Percentiles rank a stretch among this genome's conserved stretches.
Conservation (phyloP, 2,888 invertebrate species). For the Tetropium fuscum region DNA sequence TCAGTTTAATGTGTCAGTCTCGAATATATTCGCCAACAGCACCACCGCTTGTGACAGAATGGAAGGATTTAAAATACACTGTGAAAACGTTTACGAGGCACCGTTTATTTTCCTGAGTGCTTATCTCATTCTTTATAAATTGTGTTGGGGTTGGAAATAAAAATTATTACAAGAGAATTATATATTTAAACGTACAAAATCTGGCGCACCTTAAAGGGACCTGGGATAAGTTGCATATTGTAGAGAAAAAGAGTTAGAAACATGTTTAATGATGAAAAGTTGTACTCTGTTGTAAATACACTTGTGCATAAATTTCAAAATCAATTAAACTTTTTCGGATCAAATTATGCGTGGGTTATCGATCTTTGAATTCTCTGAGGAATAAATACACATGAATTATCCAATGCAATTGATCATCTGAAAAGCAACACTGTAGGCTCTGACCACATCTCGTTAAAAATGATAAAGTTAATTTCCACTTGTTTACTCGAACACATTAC, state of each 20-base stretch:
- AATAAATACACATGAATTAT: no score
- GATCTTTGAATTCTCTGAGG: no score
- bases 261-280: not conserved
- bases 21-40: slow-evolving; percentile 1
- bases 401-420: no score
- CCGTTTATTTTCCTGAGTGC: slow-evolving; percentile 37
- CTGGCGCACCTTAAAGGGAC: slow-evolving; percentile 12
- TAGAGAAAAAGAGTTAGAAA: not conserved
- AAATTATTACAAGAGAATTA: slow-evolving; percentile 19
- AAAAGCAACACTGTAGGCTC: no score
- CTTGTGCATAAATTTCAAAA: no score
- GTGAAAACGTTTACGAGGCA: slow-evolving; percentile 33
- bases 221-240: slow-evolving; percentile 6
- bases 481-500: no score
- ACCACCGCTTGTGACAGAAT: slow-evolving; percentile 21
- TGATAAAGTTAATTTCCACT: no score
- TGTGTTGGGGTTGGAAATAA: slow-evolving; percentile 9
- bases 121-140: slow-evolving; percentile 25
- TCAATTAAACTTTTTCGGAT: no score
- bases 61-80: slow-evolving; percentile 23
- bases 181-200: slow-evolving; percentile 21
- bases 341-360: no score
- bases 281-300: not conserved
- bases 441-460: no score
- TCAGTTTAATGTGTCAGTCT: slow-evolving; percentile 7